Evolutionary conservation across 92 coral and sea anemone genomes (phyloP), one percentile per base, ranked within the genome.

Genomic region (Epizoanthus stellaris): DNA sequence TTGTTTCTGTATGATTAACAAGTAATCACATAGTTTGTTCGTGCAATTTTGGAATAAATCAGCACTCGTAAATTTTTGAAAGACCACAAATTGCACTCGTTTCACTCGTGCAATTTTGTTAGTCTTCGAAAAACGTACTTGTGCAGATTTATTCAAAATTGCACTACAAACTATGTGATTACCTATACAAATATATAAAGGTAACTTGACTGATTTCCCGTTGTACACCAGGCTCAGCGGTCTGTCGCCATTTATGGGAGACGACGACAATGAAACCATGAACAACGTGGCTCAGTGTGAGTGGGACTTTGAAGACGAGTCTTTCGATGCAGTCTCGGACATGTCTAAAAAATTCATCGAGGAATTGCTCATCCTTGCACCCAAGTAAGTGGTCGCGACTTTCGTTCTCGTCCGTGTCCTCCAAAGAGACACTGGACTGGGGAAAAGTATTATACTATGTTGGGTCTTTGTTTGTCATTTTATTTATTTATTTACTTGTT

Each of bases 231-330:
- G 99, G 80, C 90, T 96, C 62, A 96, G 99, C 77, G 99, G 99
- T 68, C 87, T 96, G 16, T 96, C 99, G 20, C 99, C 99, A 21
- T 96, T 96, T 76, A 96, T 96, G 99, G 99, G 99, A 58, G 99
- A 96, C 56, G 93, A 96, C 70, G 99, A 96, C 91, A 96, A 89
- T 49, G 99, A 96, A 70, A 96, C 99, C 42, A 96, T 96, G 83
- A 93, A 91, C 87, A 96, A 96, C 75, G 99, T 96, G 23, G 92
- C 96, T 25, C 75, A 77, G 17, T 98, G 96, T 63, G 99, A 96
- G 79, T 94, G 98, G 98, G 99, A 96, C 83, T 96, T 96, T 76
- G 99, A 96, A 62, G 99, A 96, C 80, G 95, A 96, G 72, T 88
- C 98, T 30, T 96, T 96, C 73, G 98, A 96, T 58, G 96, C 89